Evolutionary conservation across 1,140 invertebrate genomes (phyloP), one percentile per base, ranked within the genome.

Genomic region (Panagrolaimus sp.): DNA sequence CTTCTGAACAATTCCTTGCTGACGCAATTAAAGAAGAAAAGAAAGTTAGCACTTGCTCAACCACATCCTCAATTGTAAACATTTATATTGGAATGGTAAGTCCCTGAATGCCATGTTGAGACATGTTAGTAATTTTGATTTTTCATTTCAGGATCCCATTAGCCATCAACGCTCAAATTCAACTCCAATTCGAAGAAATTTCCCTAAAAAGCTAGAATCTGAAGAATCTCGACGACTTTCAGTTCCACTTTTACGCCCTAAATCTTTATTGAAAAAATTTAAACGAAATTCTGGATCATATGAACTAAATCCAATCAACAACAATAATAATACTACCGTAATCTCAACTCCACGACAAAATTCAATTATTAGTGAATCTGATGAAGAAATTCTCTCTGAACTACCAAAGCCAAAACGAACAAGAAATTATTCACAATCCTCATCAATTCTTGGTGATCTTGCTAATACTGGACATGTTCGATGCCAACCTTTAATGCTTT

Each of bases 11-110:
- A 27, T 73, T 45, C 53, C 63, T 73, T 23, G 72, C 65, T 45
- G 65, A 73, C 20, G 72, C 72, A 9, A 63, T 73, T 53, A 65
- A 57, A 14, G 72, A 68, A 44, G 72, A 73, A 48, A 72, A 67
- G n/a, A 67, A 57, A 27, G 20, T 11, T 20, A 25, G 20, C 4
- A 57, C n/a, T 4, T 38, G 31, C 31, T 38, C 31, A 38, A 38
- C 31, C 31, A 4, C 31, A 38, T 13, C 14, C n/a, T 11, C 9
- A 25, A 16, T 57, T 57, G 27, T 27, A 11, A 25, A 20, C 0
- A 57, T 57, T 57, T 25, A 57, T 27, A 57, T 57, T 57, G 51
- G 51, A 57, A 57, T 57, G 51, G 51, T 57, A 57, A 57, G 51
- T 16, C 20, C 20, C 20, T 20, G 20, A 5, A 48, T 48, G 9